These are phyloP conservation scores for Chondrosia reniformis DNA, from an alignment of 37 sponge, comb jelly and placozoan species.

Conservation along the genomic window DNA sequence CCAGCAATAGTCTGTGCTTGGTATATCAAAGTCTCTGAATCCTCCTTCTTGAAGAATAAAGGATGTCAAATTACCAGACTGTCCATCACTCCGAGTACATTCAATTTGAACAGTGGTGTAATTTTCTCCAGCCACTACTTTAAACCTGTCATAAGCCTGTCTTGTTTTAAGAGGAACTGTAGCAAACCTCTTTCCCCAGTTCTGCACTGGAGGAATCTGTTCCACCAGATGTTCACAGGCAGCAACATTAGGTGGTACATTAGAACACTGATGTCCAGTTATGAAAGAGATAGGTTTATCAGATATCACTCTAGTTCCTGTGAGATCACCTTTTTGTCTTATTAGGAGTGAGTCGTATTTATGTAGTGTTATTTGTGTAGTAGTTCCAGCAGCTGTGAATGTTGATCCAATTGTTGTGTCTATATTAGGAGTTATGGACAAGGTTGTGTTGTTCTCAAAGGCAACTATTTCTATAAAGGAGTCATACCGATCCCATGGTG, in stretches of 20 bases:
- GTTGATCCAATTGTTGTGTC: neutral
- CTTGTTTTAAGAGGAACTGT: conserved; percentile 17
- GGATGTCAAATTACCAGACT: neutral
- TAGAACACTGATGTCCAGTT: conserved; percentile 25
- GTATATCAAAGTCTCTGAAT: neutral
- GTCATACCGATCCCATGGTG: no score
- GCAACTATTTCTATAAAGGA: neutral
- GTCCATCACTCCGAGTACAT: neutral
- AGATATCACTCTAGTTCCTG: conserved; percentile 33
- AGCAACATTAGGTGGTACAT: conserved; percentile 1
- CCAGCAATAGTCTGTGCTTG: neutral
- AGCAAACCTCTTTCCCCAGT: conserved; percentile 33
- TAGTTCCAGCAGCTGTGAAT: no score
- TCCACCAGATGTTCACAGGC: conserved; percentile 57
- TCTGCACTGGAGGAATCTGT: conserved; percentile 38
- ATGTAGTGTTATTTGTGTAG: neutral
- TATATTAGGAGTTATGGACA: neutral
- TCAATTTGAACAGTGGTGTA: neutral
- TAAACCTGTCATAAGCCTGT: neutral
- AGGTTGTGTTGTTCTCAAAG: neutral
- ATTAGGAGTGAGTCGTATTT: neutral
- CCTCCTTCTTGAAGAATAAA: neutral
- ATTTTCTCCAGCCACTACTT: neutral
- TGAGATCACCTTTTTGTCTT: neutral
- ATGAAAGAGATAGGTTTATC: conserved; percentile 32